Evolutionary conservation across 2,113 vertebrate species (phyloP).

Genomic region (Hyaena hyaena): DNA sequence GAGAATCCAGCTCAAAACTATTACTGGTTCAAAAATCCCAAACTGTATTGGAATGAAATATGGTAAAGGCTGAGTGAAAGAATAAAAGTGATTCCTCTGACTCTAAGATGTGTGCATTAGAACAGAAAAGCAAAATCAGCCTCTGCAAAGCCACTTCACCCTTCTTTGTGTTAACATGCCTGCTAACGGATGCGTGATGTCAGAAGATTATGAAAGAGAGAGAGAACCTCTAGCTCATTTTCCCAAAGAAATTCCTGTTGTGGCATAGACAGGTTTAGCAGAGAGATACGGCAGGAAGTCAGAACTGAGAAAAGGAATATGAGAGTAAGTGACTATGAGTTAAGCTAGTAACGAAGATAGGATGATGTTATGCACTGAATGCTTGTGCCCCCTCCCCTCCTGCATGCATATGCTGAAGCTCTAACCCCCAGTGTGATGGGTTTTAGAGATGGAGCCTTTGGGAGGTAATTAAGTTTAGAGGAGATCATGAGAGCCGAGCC

Average conservation of each 20-base stretch:
- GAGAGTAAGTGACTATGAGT: neutral
- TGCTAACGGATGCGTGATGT: neutral
- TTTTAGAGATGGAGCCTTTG: neutral
- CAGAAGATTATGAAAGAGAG: neutral
- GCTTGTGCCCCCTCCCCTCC: neutral
- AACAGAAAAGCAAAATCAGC: neutral
- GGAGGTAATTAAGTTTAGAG: neutral
- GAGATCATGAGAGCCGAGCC: fast-evolving
- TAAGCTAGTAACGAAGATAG: neutral
- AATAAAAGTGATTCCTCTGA: neutral
- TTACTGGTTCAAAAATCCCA: neutral
- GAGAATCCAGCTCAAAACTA: slow-evolving; percentile 58
- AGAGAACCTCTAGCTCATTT: neutral
- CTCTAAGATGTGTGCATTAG: neutral
- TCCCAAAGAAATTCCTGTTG: neutral
- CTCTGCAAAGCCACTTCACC: neutral
- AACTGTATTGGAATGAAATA: neutral
- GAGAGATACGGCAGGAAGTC: neutral
- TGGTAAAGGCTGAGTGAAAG: neutral
- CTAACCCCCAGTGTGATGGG: neutral
- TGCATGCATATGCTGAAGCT: neutral
- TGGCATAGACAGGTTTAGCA: neutral
- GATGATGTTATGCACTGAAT: neutral
- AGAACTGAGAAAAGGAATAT: neutral
- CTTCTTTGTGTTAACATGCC: neutral